A percentile compares a stretch with the other conserved stretches of the same genome.
phyloP scores from a whole-genome alignment of 1,140 invertebrate species.

The Bombus difficillimus region DNA sequence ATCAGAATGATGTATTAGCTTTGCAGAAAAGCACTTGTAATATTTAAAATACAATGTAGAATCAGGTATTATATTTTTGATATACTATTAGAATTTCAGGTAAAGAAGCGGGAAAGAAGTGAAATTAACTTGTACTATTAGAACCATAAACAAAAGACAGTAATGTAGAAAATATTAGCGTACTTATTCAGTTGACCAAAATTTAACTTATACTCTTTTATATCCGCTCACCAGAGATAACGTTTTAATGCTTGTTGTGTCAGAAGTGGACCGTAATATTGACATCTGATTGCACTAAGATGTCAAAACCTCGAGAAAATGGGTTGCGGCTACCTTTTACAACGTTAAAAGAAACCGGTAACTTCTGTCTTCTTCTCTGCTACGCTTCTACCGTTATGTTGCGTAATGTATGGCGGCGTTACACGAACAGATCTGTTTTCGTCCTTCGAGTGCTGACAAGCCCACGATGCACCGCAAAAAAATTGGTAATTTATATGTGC shows the following conservation, averaged over 20 bases:
- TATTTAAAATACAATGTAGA: too few species aligned
- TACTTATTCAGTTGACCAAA: too few species aligned
- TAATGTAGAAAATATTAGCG: too few species aligned
- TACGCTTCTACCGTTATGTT: conserved; percentile 47
- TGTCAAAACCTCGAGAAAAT: conserved; percentile 25
- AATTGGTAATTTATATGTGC: conserved; percentile 13
- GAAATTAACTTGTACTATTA: too few species aligned
- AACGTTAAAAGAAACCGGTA: conserved; percentile 35
- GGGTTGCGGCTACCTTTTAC: conserved; percentile 32
- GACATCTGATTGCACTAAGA: not conserved
- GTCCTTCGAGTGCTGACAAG: conserved; percentile 23
- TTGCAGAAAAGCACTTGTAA: too few species aligned
- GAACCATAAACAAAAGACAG: too few species aligned
- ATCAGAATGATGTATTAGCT: too few species aligned
- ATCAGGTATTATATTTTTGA: too few species aligned
- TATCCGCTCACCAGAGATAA: not conserved
- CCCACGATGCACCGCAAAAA: conserved; percentile 11
- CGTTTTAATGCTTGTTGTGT: not conserved
- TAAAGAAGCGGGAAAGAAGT: too few species aligned
- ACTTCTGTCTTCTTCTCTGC: conserved; percentile 39
- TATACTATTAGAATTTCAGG: too few species aligned
- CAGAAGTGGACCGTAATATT: too few species aligned
- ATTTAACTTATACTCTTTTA: too few species aligned
- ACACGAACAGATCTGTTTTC: conserved; percentile 39
- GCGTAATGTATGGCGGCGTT: conserved; percentile 44